phyloP scores from a whole-genome alignment of 2,888 invertebrate genomes.

The Eristalis pertinax region DNA sequence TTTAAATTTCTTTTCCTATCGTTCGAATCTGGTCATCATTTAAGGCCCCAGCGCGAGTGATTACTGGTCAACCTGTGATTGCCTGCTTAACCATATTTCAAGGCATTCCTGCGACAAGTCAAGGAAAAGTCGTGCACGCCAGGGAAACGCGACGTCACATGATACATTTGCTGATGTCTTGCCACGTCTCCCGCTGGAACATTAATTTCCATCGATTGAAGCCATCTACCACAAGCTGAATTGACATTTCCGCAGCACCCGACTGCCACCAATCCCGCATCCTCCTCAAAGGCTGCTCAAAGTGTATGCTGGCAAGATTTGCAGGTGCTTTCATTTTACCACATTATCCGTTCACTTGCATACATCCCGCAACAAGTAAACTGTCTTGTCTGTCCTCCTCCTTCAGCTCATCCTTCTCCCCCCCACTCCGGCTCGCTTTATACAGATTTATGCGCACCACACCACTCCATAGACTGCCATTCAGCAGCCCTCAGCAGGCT shows the following conservation, averaged over 20 bases:
- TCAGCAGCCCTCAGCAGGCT: background rate
- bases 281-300: background rate
- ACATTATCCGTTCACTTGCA: slow-evolving; percentile 12
- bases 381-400: background rate
- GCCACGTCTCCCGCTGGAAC: background rate
- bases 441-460: background rate
- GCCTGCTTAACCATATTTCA: too few relatives aligned
- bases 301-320: background rate
- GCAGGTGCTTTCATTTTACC: slow-evolving; percentile 1
- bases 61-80: too few relatives aligned
- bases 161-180: background rate
- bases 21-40: too few relatives aligned
- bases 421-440: background rate
- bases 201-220: background rate
- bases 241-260: background rate
- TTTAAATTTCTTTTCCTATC: too few relatives aligned
- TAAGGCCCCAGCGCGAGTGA: too few relatives aligned
- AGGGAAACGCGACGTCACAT: background rate
- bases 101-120: too few relatives aligned
- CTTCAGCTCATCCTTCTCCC: background rate
- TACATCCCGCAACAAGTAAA: slow-evolving; percentile 39
- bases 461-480: background rate
- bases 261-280: background rate
- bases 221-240: background rate
- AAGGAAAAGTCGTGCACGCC: too few relatives aligned